Evolutionary conservation across 2,888 invertebrate species (phyloP), one percentile per base, ranked within the genome.

Genomic region (Tipula vernalis): DNA sequence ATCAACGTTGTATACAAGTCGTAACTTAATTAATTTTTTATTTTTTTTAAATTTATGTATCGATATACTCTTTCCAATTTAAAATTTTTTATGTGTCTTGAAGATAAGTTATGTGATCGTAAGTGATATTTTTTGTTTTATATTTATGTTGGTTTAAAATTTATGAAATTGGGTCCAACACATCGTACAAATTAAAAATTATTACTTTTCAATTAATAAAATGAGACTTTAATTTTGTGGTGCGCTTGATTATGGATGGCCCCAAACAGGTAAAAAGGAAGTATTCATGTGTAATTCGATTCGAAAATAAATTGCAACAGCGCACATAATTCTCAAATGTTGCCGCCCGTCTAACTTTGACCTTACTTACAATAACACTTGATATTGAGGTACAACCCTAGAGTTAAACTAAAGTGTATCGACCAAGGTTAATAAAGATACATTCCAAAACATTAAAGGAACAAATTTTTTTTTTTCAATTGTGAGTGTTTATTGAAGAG

Each of bases 81-180:
- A 71, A 71, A 5, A 15, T 51, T 51, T 71, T 71, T 71, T 71
- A 28, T 71, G 28, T 28, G 71, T 71, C 71, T 71, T 71, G 28
- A 71, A 71, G 71, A 71, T 71, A 71, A 71, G 71, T 71, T 71
- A 71, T 71, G 71, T 71, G 71, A 71, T 71, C 71, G 71, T 71
- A 71, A 71, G 71, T 71, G 71, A 71, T 71, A 71, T 71, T 71
- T 51, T 51, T 47, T 0, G 18, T 57, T 71, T 18, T 71, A 71
- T 3, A 4, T 28, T 28, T 18, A 71, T 18, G 12, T 71, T 71
- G 10, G 71, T 28, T 28, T 71, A 28, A 71, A 28, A 28, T 28
- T 28, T 71, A 71, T 71, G 71, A 71, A 71, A 71, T 28, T 71
- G 71, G 71, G 71, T 71, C 71, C 71, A 28, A 71, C 71, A 71